Conservation (phyloP, 1,140 invertebrate species). For the Drosophila miranda region DNA sequence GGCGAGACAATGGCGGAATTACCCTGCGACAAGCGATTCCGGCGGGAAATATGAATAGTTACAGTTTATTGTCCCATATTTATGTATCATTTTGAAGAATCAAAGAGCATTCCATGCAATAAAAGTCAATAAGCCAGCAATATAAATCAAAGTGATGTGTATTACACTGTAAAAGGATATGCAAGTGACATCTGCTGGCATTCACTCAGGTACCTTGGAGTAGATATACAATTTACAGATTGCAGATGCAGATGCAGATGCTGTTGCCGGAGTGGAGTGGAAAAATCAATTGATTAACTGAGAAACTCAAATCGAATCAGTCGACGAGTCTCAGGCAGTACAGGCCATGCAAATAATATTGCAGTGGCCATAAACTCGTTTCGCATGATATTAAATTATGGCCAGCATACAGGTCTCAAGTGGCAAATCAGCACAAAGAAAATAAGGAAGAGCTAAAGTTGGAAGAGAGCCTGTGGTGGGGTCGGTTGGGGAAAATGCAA, state of each 20-base stretch:
- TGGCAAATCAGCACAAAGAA: slow-evolving; percentile 40
- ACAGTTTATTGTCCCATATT: not conserved
- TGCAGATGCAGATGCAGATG: not conserved
- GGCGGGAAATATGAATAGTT: not conserved
- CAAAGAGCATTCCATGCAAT: slow-evolving; percentile 28
- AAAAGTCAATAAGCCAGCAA: slow-evolving; percentile 6
- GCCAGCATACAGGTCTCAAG: slow-evolving; percentile 25
- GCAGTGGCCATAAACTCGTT: slow-evolving; percentile 36
- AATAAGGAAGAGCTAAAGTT: not conserved
- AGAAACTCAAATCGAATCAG: slow-evolving; percentile 42
- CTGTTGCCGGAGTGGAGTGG: not conserved
- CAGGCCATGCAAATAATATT: slow-evolving; percentile 41
- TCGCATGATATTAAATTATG: slow-evolving; percentile 41
- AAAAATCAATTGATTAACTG: slow-evolving; percentile 56
- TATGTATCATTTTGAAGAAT: slow-evolving; percentile 25
- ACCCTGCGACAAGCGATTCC: not conserved
- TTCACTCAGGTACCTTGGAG: too few relatives aligned
- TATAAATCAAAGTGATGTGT: slow-evolving; percentile 37
- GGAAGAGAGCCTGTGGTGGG: not conserved
- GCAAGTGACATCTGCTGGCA: not conserved
- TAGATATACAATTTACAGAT: too few relatives aligned
- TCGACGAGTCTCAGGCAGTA: slow-evolving; percentile 6
- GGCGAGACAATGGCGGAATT: not conserved
- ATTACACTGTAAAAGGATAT: slow-evolving; percentile 13
- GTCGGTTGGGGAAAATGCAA: slow-evolving; percentile 15